phyloP scores from a whole-genome alignment of 2,113 vertebrate genomes.

The Ceyx melanurus region DNA sequence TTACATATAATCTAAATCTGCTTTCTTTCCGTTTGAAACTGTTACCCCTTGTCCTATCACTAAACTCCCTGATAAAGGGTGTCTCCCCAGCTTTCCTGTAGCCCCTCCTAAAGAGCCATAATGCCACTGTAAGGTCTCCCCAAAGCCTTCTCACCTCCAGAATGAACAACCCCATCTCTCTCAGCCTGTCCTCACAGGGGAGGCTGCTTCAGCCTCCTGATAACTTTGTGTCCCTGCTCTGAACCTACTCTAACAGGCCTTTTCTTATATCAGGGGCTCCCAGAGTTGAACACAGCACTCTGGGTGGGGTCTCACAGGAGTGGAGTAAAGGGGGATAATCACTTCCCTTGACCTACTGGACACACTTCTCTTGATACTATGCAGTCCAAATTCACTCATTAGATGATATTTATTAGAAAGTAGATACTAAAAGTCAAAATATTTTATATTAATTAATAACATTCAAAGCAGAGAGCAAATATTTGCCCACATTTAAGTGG shows the following conservation, averaged over 20 bases:
- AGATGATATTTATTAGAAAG: not conserved
- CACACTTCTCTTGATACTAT: not conserved
- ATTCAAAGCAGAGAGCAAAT: not conserved
- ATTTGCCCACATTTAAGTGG: not conserved
- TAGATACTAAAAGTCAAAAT: not conserved
- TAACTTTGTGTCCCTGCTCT: not conserved
- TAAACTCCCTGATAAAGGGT: no score
- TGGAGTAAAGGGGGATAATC: not conserved
- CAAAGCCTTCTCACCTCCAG: not conserved
- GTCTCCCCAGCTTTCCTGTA: not conserved
- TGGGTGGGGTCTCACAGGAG: not conserved
- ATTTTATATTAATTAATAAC: not conserved
- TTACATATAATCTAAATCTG: not conserved
- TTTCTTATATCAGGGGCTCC: not conserved
- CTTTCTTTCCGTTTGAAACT: not conserved
- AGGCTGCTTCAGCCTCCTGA: not conserved
- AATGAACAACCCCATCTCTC: not conserved
- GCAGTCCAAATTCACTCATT: not conserved
- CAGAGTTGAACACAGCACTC: not conserved
- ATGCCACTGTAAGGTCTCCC: not conserved
- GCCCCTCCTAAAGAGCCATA: not conserved
- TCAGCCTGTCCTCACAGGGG: not conserved
- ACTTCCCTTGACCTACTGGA: not conserved
- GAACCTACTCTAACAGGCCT: not conserved
- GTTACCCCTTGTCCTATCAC: not conserved